These are phyloP conservation scores for Syndactyla subalaris DNA, from an alignment of 2,797 vertebrate genomes.

Conservation along the genomic window DNA sequence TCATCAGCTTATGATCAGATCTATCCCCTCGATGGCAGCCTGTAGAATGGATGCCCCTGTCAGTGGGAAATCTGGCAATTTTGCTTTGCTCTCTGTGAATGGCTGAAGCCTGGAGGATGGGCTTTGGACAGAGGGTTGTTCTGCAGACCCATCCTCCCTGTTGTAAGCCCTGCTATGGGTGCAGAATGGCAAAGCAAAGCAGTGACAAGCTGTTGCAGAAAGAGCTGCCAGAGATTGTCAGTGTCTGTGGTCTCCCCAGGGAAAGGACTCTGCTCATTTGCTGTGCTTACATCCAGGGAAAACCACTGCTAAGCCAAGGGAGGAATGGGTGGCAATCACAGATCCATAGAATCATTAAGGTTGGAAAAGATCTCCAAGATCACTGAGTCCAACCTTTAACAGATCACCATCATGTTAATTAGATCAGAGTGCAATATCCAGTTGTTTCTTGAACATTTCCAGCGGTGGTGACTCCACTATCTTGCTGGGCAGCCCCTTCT, in stretches of 20 bases:
- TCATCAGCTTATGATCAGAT: neutral
- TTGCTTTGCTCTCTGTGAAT: neutral
- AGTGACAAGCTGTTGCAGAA: neutral
- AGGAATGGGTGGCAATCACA: neutral
- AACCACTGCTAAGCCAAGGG: neutral
- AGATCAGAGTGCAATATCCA: accelerated
- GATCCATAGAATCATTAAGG: neutral
- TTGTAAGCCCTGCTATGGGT: neutral
- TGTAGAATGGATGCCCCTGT: neutral
- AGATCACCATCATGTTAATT: neutral
- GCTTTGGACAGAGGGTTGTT: neutral
- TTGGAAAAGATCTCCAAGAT: neutral
- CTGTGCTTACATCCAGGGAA: neutral
- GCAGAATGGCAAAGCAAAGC: neutral
- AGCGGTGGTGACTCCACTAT: neutral
- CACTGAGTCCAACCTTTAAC: neutral
- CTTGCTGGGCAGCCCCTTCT: neutral
- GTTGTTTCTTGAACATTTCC: neutral
- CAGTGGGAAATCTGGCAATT: neutral
- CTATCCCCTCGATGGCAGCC: neutral
- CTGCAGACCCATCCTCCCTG: neutral
- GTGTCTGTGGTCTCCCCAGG: neutral
- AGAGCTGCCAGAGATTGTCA: neutral
- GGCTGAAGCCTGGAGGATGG: neutral
- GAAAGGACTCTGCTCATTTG: neutral